These are phyloP conservation scores for Lycia hirtaria DNA, from an alignment of 2,888 invertebrate genomes.

Conservation along the genomic window DNA sequence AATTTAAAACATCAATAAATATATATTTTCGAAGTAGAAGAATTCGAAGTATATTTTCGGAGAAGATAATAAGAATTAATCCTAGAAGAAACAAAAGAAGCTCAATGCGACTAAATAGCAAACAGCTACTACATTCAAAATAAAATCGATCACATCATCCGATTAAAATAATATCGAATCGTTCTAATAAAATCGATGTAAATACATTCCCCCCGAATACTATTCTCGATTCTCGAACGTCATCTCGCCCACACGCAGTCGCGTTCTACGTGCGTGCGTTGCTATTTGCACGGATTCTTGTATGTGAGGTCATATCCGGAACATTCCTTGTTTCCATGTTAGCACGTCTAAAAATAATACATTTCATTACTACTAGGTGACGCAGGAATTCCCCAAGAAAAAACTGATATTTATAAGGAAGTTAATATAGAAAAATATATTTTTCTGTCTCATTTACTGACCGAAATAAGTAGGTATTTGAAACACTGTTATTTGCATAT, in stretches of 20 bases:
- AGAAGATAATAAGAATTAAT: neutral
- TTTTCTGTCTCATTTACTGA: too few species aligned
- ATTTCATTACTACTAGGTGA: slow-evolving; percentile 1
- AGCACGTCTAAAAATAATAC: slow-evolving; percentile 10
- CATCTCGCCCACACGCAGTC: slow-evolving; percentile 5
- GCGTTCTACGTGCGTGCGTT: neutral
- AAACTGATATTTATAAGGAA: neutral
- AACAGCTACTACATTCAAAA: neutral
- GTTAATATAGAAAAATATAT: too few species aligned
- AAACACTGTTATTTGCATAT: neutral
- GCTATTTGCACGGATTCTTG: slow-evolving; percentile 30
- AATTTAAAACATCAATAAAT: too few species aligned
- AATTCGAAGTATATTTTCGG: too few species aligned
- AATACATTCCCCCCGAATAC: slow-evolving; percentile 29
- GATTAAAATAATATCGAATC: slow-evolving; percentile 18
- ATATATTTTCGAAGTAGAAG: too few species aligned
- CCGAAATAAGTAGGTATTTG: too few species aligned
- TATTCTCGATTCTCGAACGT: slow-evolving; percentile 32
- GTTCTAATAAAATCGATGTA: slow-evolving; percentile 20
- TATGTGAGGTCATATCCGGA: slow-evolving; percentile 41
- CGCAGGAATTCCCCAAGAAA: too few species aligned
- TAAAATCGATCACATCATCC: slow-evolving; percentile 4
- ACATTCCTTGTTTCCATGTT: slow-evolving; percentile 22
- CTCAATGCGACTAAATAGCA: neutral
- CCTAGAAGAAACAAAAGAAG: neutral